Evolutionary conservation across 2,113 vertebrate genomes (phyloP), one percentile per base, ranked within the genome.

Genomic region (Bubo bubo): DNA sequence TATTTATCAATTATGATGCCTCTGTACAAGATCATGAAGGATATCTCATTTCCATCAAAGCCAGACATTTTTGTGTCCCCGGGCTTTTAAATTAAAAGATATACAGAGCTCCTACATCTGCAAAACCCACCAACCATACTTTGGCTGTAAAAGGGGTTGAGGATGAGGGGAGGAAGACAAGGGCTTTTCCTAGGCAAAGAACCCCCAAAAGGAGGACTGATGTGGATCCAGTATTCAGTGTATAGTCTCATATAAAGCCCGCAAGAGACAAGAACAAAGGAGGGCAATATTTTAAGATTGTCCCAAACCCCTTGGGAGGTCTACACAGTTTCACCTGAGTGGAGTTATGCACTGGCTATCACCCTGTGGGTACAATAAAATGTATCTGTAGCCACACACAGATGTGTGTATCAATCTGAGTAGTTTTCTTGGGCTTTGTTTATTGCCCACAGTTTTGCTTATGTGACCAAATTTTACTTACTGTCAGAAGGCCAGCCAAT

Each of bases 111-210:
- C 39, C 15, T 66, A 66, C 18, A 56, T n/a, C 67, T 79, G 86
- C 6, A 24, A 79, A 73, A 77, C 9, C 4, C 26, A 52, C 8
- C 23, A 87, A 41, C 14, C 4, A 11, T 45, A 50, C 8, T 37
- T 21, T 15, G 35, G 28, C 24, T 47, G 52, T 32, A 15, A 8
- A 53, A 70, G 50, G 13, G 1, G 0, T 3, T 56, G 26, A 18
- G 27, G 9, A 20, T 35, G 60, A 79, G 12, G 47, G 15, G 10
- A 86, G 11, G 1, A 58, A 76, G 27, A 52, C 1, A 28, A 66
- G 10, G 34, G 7, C 3, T 35, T 79, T 68, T 80, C 39, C 53
- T 64, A 32, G 14, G 41, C 10, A 60, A 53, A 85, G 23, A 73
- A 62, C 39, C 3, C 13, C 8, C 16, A 79, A 72, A 73, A 64